A percentile compares a stretch with the other conserved stretches of the same genome.
Evolutionary conservation across 2,888 invertebrate genomes (phyloP).

Genomic region (Bembecia ichneumoniformis): DNA sequence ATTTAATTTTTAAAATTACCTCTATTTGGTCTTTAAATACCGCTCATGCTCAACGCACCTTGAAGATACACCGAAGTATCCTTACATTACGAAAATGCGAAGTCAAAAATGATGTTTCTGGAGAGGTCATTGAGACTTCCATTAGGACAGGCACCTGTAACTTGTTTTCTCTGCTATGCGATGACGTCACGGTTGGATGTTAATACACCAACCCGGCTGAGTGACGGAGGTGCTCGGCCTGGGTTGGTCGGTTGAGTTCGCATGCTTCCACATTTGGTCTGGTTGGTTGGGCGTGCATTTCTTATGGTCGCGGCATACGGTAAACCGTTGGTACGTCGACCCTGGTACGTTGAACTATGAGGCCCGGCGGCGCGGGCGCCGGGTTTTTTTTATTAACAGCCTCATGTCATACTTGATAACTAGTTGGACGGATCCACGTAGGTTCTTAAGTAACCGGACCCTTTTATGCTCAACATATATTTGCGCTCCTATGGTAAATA

Average conservation of each 20-base stretch:
- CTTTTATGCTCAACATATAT: background rate
- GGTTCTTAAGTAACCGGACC: background rate
- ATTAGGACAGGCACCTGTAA: constrained; percentile 47
- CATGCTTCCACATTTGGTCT: constrained; percentile 40
- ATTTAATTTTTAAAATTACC: too few relatives aligned
- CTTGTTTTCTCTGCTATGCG: constrained; percentile 50
- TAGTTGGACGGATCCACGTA: background rate
- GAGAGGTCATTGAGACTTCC: constrained; percentile 36
- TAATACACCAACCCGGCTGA: constrained; percentile 36
- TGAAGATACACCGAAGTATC: too few relatives aligned
- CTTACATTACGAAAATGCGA: background rate
- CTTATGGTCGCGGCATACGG: constrained; percentile 61
- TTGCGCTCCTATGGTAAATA: too few relatives aligned
- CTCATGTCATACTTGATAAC: constrained; percentile 6
- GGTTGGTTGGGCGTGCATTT: constrained; percentile 48
- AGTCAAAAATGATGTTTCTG: constrained; percentile 17
- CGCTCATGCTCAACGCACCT: too few relatives aligned
- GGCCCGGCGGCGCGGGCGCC: constrained; percentile 44
- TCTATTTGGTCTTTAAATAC: too few relatives aligned
- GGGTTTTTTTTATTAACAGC: constrained; percentile 40
- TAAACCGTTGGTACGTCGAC: constrained; percentile 58
- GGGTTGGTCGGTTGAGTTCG: constrained; percentile 28
- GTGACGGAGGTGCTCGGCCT: constrained; percentile 39
- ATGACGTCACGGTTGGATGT: constrained; percentile 53
- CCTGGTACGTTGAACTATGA: constrained; percentile 60